A percentile compares a stretch with the other conserved stretches of the same genome.
phyloP scores from a whole-genome alignment of 2,797 vertebrate species.

The Champsocephalus gunnari region DNA sequence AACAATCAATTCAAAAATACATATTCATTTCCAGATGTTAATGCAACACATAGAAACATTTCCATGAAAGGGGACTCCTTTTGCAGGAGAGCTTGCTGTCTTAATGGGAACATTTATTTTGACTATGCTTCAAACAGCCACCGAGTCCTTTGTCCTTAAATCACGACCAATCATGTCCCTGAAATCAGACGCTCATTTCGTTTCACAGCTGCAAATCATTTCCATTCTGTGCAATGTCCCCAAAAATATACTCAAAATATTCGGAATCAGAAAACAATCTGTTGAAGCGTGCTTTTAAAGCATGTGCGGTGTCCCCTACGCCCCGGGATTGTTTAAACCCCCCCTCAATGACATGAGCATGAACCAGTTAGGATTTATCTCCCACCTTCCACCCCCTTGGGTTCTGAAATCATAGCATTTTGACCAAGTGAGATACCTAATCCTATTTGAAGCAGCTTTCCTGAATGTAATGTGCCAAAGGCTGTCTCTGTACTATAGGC shows the following conservation, averaged over 20 bases:
- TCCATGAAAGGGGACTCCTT: no score
- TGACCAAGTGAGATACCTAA: conserved; percentile 32
- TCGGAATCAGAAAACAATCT: not conserved
- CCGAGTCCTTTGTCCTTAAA: not conserved
- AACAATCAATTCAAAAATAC: no score
- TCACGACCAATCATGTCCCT: not conserved
- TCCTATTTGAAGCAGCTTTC: conserved; percentile 46
- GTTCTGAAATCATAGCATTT: conserved; percentile 36
- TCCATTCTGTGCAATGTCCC: not conserved
- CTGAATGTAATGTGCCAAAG: conserved; percentile 9
- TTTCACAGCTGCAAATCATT: not conserved
- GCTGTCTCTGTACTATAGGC: conserved; percentile 20
- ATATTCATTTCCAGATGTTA: no score
- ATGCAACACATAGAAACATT: no score
- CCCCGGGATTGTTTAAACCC: conserved; percentile 16
- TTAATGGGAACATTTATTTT: not conserved
- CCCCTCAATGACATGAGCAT: conserved; percentile 17
- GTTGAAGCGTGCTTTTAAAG: not conserved
- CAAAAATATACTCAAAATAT: not conserved
- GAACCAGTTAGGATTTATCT: conserved; percentile 27
- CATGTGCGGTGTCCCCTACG: not conserved
- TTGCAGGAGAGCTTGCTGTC: not conserved
- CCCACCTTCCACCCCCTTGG: conserved; percentile 7
- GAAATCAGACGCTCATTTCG: not conserved
- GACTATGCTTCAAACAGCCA: not conserved